Base-by-base conservation (phyloP, 2,113 vertebrate genomes). In the Isurus oxyrinchus region DNA sequence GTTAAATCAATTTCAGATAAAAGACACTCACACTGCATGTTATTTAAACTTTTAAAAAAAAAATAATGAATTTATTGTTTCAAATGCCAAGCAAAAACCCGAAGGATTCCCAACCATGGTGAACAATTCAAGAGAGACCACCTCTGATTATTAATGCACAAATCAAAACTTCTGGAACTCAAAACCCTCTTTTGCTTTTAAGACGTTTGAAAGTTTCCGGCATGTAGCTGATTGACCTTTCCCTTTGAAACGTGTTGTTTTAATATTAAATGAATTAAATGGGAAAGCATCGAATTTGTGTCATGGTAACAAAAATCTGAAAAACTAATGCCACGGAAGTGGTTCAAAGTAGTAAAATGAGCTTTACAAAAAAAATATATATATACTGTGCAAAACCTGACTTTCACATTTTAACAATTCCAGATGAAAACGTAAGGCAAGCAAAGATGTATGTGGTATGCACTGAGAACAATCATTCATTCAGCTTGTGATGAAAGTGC, bases 361-460 rank as follows among this genome's bases (percentile, higher is more conserved):
- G 67, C 94, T 95, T 95, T 76, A 95, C 94, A 95, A 95, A 95
- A 95, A 72, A 95, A 95, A 94, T 94, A 93, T 93, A 94, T 95
- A 59, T 91, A 91, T 59, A 91, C 88, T 35, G 94, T 95, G 94
- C 94, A 95, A 95, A 95, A 95, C 44, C 94, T 95, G 94, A 95
- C 94, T 95, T 95, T 95, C 94, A 95, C 94, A 95, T 95, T 94
- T 63, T 72, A 76, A 95, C 66, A 95, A 95, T 72, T 95, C 49
- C 67, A 69, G 94, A 95, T 95, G 94, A 67, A 76, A 59, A 72
- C 49, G 49, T 95, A 95, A 95, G 67, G 94, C 94, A 95, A 95
- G 94, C 94, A 95, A 95, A 95, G 25, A 66, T 53, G 94, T 95
- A 69, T 69, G 40, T 95, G 94, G 94, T 95, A 66, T 69, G 67